Evolutionary conservation across 2,113 vertebrate species (phyloP), one percentile per base, ranked within the genome.

Genomic region (Neolamprologus brichardi): DNA sequence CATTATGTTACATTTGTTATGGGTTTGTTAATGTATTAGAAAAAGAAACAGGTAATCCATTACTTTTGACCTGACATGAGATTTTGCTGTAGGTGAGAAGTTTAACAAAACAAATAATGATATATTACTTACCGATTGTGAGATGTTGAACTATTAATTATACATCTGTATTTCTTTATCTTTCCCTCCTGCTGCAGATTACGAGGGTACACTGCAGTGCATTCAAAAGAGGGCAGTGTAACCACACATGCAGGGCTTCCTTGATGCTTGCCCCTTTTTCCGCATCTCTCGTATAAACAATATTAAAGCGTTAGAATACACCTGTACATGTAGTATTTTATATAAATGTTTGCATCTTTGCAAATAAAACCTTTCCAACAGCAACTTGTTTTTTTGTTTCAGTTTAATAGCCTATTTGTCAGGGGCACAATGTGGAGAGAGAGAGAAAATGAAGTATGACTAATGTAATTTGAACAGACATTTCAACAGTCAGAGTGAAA

Each of bases 151-250:
- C 44, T 11, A 28, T 78, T 18, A 28, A 46, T 54, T 62, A 75
- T 28, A 75, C 41, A 28, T 75, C 41, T 75, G 18, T 75, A 28
- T 75, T 53, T 54, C 7, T 79, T 3, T 28, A 6, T 85, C 75
- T 88, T 60, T 13, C 54, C n/a, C 39, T 25, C 20, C 75, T 83
- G 41, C 67, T 46, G 64, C 72, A 58, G 56, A 32, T 82, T 15
- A 18, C 17, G 3, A 13, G 44, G 54, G 86, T 34, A 51, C 87
- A 44, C 60, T 86, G 88, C 86, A 37, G 81, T 80, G 84, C 82
- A 86, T 87, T 93, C 93, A 92, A 94, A 92, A 93, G 93, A 94
- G 93, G 93, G 93, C 93, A 95, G 94, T 94, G 90, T 94, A 91
- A 87, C 39, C 92, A 93, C 93, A 92, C 89, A 90, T 56, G 91